Evolutionary conservation across 2,797 vertebrate genomes (phyloP), one percentile per base, ranked within the genome.

Genomic region (Echiichthys vipera): DNA sequence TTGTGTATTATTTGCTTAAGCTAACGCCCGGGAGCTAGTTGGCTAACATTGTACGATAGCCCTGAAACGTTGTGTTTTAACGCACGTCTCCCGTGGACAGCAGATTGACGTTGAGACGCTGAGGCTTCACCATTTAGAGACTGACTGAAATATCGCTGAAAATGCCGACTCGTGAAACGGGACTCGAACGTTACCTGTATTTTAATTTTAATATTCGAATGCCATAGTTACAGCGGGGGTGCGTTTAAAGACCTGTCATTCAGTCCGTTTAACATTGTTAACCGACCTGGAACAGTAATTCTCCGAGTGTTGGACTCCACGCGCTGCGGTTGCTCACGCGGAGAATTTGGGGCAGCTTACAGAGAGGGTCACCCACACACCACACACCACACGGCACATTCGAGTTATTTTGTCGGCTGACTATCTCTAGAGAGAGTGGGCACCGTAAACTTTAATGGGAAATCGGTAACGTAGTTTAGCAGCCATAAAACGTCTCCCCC

Each of bases 1-100:
- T 75, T 71, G 47, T 78, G 57, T 42, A 53, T 80, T 76, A 62
- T 75, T 46, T 49, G 57, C 61, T 65, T 20, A 49, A 18, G 86
- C 90, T 87, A 90, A 81, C 74, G 71, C 54, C 54, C 39, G 69
- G 39, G 62, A 71, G 91, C 91, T 92, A 90, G 78, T 79, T 32
- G 79, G 91, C 92, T 92, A 92, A 80, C 83, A 27, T 20, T 49
- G 47, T n/a, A 65, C 66, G 82, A 56, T 84, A 84, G 73, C 81
- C n/a, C 58, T 34, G 43, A 34, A 74, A 67, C 69, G 56, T 32
- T 66, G 49, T 65, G n/a, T 68, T 63, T 74, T 54, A 80, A 65
- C 56, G 71, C 71, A 18, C n/a, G 51, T 58, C 53, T 58, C 65
- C 71, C 49, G 27, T 65, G 71, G 57, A 22, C 55, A 5, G 76